Evolutionary conservation across 2,888 invertebrate genomes (phyloP).

Genomic region (Diplazon laetatorius): DNA sequence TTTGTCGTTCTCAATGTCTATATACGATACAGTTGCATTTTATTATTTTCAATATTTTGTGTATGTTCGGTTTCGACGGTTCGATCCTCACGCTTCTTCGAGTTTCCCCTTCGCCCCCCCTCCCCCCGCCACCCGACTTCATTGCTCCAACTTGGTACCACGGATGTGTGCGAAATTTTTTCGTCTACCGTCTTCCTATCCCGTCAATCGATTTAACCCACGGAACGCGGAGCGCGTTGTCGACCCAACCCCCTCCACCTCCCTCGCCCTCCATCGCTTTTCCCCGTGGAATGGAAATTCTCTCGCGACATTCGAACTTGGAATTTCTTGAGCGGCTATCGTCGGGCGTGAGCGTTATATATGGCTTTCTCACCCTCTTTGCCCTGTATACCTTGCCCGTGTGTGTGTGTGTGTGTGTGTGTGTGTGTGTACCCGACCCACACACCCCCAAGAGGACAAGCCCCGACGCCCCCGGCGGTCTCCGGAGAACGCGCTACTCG

Average conservation of each 20-base stretch:
- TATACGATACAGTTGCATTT: background rate
- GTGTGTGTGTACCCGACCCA: constrained; percentile 38
- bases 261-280: background rate
- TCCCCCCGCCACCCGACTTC: background rate
- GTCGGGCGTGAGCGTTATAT: constrained; percentile 7
- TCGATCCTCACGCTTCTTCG: constrained; percentile 26
- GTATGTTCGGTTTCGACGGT: constrained; percentile 49
- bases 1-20: background rate
- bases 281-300: constrained; percentile 42
- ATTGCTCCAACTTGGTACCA: constrained; percentile 37
- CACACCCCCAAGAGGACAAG: constrained; percentile 24
- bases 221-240: constrained; percentile 26
- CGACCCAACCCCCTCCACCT: background rate
- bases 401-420: background rate
- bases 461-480: constrained; percentile 34
- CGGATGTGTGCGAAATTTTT: constrained; percentile 46
- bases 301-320: constrained; percentile 56
- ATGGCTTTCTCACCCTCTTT: background rate
- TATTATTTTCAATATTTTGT: background rate
- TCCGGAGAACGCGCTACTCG: constrained; percentile 49
- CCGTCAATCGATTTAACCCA: constrained; percentile 52
- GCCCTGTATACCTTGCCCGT: background rate
- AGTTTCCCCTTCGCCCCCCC: background rate
- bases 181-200: constrained; percentile 29
- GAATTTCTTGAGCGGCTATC: constrained; percentile 51